A percentile compares a stretch with the other conserved stretches of the same genome.
phyloP scores from a whole-genome alignment of 1,140 invertebrate genomes.

The Neodiprion fabricii region DNA sequence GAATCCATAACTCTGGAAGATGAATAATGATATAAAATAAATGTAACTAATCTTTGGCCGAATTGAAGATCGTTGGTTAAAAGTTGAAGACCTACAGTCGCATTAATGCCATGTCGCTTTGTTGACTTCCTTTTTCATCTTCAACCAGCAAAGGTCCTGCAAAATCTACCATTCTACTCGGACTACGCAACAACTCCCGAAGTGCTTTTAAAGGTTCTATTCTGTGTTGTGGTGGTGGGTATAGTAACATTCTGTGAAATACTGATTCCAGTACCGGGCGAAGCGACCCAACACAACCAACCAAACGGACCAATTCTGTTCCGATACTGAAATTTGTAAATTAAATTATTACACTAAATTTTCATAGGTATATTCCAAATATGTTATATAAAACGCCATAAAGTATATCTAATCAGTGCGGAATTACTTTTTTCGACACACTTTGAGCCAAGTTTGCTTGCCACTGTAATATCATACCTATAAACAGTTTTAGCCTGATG shows the following conservation, averaged over 20 bases:
- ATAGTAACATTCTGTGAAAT: constrained; percentile 89
- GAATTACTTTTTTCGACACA: too few relatives aligned
- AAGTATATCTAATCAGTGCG: too few relatives aligned
- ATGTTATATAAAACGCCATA: too few relatives aligned
- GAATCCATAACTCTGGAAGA: constrained; percentile 85
- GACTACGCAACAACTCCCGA: constrained; percentile 76
- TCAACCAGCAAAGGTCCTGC: constrained; percentile 73
- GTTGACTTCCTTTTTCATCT: constrained; percentile 76
- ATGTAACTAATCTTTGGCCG: constrained; percentile 12
- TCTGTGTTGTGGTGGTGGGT: constrained; percentile 83
- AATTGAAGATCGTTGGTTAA: background rate
- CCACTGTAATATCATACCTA: constrained; percentile 63
- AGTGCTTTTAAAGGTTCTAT: constrained; percentile 84
- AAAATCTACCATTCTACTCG: constrained; percentile 75
- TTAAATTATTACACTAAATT: constrained; percentile 1
- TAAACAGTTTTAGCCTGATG: constrained; percentile 86
- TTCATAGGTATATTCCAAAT: too few relatives aligned
- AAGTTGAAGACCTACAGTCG: constrained; percentile 74
- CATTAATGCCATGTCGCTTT: constrained; percentile 88
- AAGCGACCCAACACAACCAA: constrained; percentile 82
- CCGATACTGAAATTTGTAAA: constrained; percentile 73
- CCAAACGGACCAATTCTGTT: constrained; percentile 83
- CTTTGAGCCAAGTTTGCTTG: too few relatives aligned
- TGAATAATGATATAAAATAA: constrained; percentile 31
- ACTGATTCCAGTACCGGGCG: constrained; percentile 89